Evolutionary conservation across 2,113 vertebrate species (phyloP).

Genomic region (Proteles cristata): DNA sequence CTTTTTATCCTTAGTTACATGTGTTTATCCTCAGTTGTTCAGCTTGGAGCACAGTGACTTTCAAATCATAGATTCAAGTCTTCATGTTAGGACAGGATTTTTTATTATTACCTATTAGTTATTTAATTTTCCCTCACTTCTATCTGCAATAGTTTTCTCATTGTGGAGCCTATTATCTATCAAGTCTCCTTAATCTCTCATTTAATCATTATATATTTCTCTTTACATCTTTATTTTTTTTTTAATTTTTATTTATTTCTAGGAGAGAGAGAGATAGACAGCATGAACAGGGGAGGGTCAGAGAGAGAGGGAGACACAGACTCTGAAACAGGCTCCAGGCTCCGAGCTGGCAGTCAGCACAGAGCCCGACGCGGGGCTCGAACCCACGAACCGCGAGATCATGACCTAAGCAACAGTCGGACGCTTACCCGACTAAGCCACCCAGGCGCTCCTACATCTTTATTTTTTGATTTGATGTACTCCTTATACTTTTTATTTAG

Average conservation of each 20-base stretch:
- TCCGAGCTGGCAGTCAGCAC: too few relatives aligned
- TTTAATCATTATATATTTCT: slow-evolving; percentile 16
- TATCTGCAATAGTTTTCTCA: background rate
- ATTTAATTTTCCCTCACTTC: background rate
- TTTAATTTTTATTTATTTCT: too few relatives aligned
- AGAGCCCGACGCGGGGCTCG: too few relatives aligned
- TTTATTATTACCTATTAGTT: background rate
- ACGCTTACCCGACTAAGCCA: too few relatives aligned
- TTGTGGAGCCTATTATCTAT: background rate
- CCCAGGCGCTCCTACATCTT: too few relatives aligned
- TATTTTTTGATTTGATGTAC: slow-evolving; percentile 11
- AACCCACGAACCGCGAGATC: too few relatives aligned
- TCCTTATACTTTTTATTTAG: slow-evolving; percentile 9
- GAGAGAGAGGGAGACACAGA: too few relatives aligned
- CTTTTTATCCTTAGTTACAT: background rate
- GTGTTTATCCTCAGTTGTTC: background rate
- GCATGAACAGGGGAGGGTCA: too few relatives aligned
- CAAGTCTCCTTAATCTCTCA: background rate
- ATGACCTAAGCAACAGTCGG: too few relatives aligned
- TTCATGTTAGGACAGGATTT: background rate
- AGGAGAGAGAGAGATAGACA: too few relatives aligned
- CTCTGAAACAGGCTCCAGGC: too few relatives aligned
- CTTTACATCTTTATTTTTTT: slow-evolving; percentile 27
- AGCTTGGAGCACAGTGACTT: background rate
- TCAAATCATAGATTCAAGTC: background rate